These are phyloP conservation scores for Styela plicata DNA, from an alignment of 23 tunicate genomes.

Conservation along the genomic window DNA sequence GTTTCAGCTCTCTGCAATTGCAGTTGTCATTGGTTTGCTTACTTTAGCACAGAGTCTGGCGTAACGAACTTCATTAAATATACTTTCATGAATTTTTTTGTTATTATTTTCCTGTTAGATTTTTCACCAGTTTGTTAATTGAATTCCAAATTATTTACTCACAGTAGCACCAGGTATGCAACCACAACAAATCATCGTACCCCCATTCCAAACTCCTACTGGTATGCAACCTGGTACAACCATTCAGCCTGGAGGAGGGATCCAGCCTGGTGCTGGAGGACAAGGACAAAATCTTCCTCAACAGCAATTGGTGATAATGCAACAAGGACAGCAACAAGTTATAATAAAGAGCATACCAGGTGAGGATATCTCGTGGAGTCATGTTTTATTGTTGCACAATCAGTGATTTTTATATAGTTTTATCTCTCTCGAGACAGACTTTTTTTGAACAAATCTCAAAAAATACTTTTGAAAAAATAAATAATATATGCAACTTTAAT, in stretches of 20 bases:
- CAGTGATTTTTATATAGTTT: too few relatives aligned
- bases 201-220: conserved; percentile 9
- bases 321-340: conserved; percentile 28
- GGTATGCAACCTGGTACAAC: not conserved
- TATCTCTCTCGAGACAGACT: too few relatives aligned
- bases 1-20: too few relatives aligned
- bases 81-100: too few relatives aligned
- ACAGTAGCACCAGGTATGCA: conserved; percentile 4
- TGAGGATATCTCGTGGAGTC: not conserved
- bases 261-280: not conserved
- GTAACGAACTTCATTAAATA: too few relatives aligned
- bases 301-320: conserved; percentile 30
- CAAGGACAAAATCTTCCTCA: conserved; percentile 11
- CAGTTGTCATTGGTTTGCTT: too few relatives aligned
- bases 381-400: too few relatives aligned
- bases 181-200: conserved; percentile 16
- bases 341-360: conserved; percentile 25
- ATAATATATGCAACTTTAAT: too few relatives aligned
- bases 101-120: not conserved
- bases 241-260: not conserved
- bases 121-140: too few relatives aligned
- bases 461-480: too few relatives aligned
- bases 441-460: too few relatives aligned
- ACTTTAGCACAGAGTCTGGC: too few relatives aligned
- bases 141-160: not conserved